Evolutionary conservation across 1,140 invertebrate genomes (phyloP), one percentile per base, ranked within the genome.

Genomic region (Lasioglossum baleicum): DNA sequence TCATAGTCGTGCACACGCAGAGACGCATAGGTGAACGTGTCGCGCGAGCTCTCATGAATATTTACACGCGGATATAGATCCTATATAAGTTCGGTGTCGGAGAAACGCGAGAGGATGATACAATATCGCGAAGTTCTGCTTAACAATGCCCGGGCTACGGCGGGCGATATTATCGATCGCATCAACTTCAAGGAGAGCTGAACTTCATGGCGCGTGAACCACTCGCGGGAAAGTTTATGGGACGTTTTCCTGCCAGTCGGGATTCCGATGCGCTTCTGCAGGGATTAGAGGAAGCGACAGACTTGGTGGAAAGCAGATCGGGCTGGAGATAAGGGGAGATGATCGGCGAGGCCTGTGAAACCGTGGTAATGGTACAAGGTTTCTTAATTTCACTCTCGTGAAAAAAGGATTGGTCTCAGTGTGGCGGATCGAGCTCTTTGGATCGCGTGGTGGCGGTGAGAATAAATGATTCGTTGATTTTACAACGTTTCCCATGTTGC

Each of bases 31-130:
- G 17, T 20, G 15, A 7, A 58, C n/a, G 7, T 5, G 17, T 22
- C 67, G 26, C 20, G 17, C 56, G 17, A 20, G 60, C 22, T 3
- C 17, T 75, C 63, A 75, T 67, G 73, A 75, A 75, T 75, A 75
- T 75, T 75, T 66, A 48, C 13, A 75, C 31, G 11, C 31, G 15
- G 13, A 6, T n/a, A 31, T n/a, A n/a, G n/a, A n/a, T n/a, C n/a
- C n/a, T n/a, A n/a, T 17, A 17, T 66, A 74, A 74, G 44, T 53
- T 66, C 53, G 40, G 31, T 31, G 72, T n/a, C 40, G 63, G 64
- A 7, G 8, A 3, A 3, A 10, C 7, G 42, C 31, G 15, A 17
- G 51, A 15, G 13, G 61, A 6, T 48, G 44, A 35, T 48, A 31
- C 22, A 20, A 26, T n/a, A 22, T 44, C 15, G 20, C 11, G 26